phyloP scores from a whole-genome alignment of 2,797 vertebrate species.

The Sarcophilus harrisii region DNA sequence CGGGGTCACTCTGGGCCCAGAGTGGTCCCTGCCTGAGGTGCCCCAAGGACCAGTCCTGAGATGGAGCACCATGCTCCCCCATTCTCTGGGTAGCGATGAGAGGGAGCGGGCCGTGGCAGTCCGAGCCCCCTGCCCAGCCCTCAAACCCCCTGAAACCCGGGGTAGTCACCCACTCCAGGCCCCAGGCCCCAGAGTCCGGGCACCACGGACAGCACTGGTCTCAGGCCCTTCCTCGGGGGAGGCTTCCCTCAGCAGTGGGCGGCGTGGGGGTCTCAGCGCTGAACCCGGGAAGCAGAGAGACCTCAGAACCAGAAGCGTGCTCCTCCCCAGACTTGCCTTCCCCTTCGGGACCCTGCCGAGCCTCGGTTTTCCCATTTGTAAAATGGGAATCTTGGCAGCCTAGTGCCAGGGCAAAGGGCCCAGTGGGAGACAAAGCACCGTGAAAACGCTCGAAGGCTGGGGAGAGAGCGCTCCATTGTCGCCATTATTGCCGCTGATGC shows the following conservation, averaged over 20 bases:
- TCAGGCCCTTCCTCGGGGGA: too few relatives aligned
- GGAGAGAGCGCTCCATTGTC: neutral
- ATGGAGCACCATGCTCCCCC: neutral
- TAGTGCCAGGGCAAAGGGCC: neutral
- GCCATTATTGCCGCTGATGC: neutral
- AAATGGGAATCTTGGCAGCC: neutral
- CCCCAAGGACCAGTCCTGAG: neutral
- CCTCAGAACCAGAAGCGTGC: neutral
- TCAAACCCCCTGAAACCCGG: neutral
- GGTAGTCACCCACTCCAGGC: neutral
- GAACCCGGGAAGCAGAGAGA: neutral
- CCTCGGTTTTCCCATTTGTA: neutral
- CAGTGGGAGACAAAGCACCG: neutral
- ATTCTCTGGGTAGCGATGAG: neutral
- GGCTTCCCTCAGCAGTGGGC: too few relatives aligned
- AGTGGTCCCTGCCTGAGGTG: neutral
- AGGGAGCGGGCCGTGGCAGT: too few relatives aligned
- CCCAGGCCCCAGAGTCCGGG: neutral
- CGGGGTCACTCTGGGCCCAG: neutral
- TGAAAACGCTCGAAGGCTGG: accelerated
- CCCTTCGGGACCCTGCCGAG: neutral
- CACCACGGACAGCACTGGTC: too few relatives aligned
- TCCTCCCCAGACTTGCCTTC: neutral
- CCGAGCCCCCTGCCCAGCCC: neutral
- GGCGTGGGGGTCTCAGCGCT: neutral